These are phyloP conservation scores for Lasioglossum malachurum DNA, from an alignment of 2,888 invertebrate species.

Conservation along the genomic window DNA sequence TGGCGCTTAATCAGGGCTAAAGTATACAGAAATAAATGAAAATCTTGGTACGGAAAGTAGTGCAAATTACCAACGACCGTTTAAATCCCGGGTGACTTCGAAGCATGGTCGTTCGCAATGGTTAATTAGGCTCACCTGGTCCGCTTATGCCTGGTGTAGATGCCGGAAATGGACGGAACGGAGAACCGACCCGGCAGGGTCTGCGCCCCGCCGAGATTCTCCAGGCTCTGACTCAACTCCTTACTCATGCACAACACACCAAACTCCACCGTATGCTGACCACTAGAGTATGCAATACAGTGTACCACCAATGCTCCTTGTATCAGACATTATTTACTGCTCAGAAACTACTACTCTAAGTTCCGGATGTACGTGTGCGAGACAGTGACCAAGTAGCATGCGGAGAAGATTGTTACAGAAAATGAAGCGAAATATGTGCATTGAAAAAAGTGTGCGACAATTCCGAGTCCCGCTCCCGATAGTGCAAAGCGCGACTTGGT, in stretches of 20 bases:
- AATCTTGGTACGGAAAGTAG: slow-evolving; percentile 35
- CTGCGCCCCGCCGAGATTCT: slow-evolving; percentile 87
- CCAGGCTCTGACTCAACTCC: slow-evolving; percentile 86
- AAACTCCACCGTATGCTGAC: slow-evolving; percentile 85
- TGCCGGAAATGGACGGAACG: slow-evolving; percentile 89
- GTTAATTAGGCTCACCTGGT: slow-evolving; percentile 89
- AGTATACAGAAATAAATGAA: slow-evolving; percentile 48
- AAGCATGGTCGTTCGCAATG: slow-evolving; percentile 72
- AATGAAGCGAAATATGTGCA: slow-evolving; percentile 66
- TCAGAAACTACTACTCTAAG: slow-evolving; percentile 75
- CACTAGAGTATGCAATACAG: slow-evolving; percentile 85
- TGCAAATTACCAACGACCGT: slow-evolving; percentile 77
- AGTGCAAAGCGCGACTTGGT: slow-evolving; percentile 72
- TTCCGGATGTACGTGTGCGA: slow-evolving; percentile 68
- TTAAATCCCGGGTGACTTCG: slow-evolving; percentile 73
- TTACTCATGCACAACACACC: slow-evolving; percentile 85
- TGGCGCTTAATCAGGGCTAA: slow-evolving; percentile 55
- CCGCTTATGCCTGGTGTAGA: slow-evolving; percentile 93
- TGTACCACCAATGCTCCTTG: slow-evolving; percentile 84
- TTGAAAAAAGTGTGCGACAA: slow-evolving; percentile 48
- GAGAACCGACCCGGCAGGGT: slow-evolving; percentile 89
- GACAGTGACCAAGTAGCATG: slow-evolving; percentile 69
- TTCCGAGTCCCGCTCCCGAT: slow-evolving; percentile 62
- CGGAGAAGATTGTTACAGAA: slow-evolving; percentile 65
- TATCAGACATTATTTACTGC: slow-evolving; percentile 77